phyloP scores from a whole-genome alignment of 2,113 vertebrate genomes.

The Arizona elegans region DNA sequence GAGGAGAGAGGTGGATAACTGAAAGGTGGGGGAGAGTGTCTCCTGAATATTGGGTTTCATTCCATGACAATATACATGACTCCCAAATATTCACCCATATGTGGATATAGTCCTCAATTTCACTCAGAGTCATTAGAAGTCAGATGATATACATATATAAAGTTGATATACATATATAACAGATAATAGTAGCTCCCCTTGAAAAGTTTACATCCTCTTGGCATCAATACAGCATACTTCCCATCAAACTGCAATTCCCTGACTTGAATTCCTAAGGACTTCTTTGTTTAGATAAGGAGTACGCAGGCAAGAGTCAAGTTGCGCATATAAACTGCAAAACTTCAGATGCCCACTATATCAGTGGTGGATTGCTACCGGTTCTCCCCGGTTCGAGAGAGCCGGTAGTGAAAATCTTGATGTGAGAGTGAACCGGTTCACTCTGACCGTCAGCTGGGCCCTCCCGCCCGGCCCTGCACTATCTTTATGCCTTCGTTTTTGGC shows the following conservation, averaged over 20 bases:
- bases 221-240: neutral
- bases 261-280: neutral
- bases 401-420: no score
- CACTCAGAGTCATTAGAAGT: neutral
- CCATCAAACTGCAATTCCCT: neutral
- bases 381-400: no score
- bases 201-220: neutral
- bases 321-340: neutral
- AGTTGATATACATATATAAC: neutral
- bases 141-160: neutral
- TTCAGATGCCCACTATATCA: neutral
- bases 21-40: neutral
- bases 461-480: no score
- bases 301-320: neutral
- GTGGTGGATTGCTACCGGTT: no score
- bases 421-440: no score
- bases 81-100: neutral
- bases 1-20: neutral
- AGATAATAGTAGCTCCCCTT: neutral
- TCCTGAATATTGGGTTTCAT: neutral
- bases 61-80: neutral
- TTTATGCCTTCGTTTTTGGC: no score
- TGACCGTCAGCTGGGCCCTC: no score
- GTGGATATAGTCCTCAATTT: neutral
- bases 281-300: neutral